These are phyloP conservation scores for Chymomyza amoena DNA, from an alignment of 2,888 invertebrate genomes.

Conservation along the genomic window DNA sequence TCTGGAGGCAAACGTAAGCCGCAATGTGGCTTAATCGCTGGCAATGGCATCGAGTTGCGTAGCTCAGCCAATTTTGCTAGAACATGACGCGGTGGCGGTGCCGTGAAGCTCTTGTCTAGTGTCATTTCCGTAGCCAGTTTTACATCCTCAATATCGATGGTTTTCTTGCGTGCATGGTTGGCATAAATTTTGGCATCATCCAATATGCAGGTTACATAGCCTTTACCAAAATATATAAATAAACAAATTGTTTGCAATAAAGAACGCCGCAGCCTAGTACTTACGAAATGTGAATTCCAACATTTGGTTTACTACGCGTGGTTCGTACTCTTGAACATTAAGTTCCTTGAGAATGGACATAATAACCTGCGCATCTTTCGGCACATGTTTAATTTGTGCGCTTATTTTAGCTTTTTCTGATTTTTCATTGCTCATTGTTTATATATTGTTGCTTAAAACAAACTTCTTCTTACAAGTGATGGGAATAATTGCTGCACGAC, in stretches of 20 bases:
- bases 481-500: neutral
- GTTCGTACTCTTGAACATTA: constrained; percentile 95
- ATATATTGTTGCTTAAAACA: neutral
- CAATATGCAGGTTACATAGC: constrained; percentile 92
- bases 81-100: constrained; percentile 94
- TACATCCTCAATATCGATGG: constrained; percentile 95
- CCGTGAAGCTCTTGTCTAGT: constrained; percentile 92
- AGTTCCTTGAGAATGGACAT: constrained; percentile 97
- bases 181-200: constrained; percentile 95
- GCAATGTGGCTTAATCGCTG: constrained; percentile 95
- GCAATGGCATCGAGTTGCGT: constrained; percentile 92
- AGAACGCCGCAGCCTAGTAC: constrained; percentile 47
- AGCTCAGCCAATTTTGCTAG: constrained; percentile 91
- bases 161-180: constrained; percentile 94
- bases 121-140: constrained; percentile 93
- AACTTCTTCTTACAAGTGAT: constrained; percentile 11
- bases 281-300: constrained; percentile 95
- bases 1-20: constrained; percentile 96
- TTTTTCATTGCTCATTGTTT: constrained; percentile 55
- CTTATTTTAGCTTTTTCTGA: constrained; percentile 75
- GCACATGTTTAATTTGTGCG: constrained; percentile 81
- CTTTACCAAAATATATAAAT: constrained; percentile 75
- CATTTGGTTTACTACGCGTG: constrained; percentile 94
- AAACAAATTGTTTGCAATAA: neutral
- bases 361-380: constrained; percentile 97